Percentiles rank a stretch among this genome's conserved stretches.
Evolutionary conservation across 1,140 invertebrate species (phyloP).

Genomic region (Hycleus cichorii): DNA sequence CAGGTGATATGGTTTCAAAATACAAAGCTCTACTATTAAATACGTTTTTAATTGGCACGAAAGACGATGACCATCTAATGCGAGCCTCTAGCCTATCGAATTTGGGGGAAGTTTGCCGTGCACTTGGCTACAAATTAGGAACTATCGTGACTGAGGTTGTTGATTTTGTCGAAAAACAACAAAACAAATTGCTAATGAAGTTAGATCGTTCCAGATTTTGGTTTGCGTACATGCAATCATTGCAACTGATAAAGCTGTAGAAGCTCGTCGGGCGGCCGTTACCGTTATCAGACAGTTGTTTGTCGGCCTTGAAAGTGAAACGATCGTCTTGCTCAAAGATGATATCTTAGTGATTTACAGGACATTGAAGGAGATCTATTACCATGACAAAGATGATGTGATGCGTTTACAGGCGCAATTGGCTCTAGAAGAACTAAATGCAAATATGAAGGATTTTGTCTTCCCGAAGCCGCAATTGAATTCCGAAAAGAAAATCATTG

Average conservation of each 20-base stretch:
- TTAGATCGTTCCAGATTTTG: conserved; percentile 49
- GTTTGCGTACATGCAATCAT: conserved; percentile 60
- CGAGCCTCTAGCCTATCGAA: conserved; percentile 77
- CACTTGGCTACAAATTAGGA: conserved; percentile 66
- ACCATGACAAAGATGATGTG: conserved; percentile 58
- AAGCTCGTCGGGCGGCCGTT: conserved; percentile 71
- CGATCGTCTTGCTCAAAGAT: conserved; percentile 55
- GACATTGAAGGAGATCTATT: conserved; percentile 57
- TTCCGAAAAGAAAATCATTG: conserved; percentile 50
- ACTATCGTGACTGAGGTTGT: conserved; percentile 59
- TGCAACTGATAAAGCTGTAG: conserved; percentile 57
- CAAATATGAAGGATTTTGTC: conserved; percentile 57
- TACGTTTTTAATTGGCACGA: conserved; percentile 59
- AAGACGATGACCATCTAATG: conserved; percentile 65
- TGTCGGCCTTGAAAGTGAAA: conserved; percentile 63
- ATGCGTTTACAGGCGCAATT: conserved; percentile 65
- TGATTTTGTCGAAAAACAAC: neutral
- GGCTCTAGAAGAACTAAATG: conserved; percentile 68
- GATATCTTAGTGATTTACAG: conserved; percentile 62
- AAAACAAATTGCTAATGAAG: neutral
- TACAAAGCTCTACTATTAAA: conserved; percentile 67
- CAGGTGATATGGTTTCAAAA: conserved; percentile 64
- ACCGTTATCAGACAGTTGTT: conserved; percentile 65
- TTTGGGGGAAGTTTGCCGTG: conserved; percentile 72
- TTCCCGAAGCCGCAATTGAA: conserved; percentile 50